A percentile compares a stretch with the other conserved stretches of the same genome.
Evolutionary conservation across 2,113 vertebrate genomes (phyloP).

Genomic region (Urocitellus parryii): DNA sequence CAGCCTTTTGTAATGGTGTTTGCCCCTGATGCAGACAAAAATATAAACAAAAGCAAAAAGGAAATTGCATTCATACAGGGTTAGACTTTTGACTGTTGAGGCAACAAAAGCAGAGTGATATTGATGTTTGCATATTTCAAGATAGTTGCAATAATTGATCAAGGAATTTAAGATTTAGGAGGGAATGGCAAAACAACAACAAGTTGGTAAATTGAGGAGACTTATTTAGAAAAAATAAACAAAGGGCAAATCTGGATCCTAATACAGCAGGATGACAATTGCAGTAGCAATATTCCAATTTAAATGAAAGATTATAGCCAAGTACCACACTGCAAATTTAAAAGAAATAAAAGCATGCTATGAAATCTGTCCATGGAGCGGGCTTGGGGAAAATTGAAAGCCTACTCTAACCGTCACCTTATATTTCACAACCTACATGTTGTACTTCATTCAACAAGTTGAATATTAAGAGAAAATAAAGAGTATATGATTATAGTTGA

Average conservation of each 20-base stretch:
- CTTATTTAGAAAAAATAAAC: not conserved
- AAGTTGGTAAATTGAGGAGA: not conserved
- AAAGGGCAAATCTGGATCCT: not conserved
- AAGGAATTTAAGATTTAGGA: not conserved
- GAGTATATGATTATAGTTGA: not conserved
- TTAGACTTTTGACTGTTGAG: not conserved
- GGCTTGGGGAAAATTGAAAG: not conserved
- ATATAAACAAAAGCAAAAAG: not conserved
- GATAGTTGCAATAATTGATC: not conserved
- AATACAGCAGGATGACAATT: not conserved
- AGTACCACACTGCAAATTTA: not conserved
- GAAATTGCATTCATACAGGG: not conserved
- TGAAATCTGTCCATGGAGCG: not conserved
- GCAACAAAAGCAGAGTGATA: not conserved
- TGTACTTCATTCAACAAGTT: not conserved
- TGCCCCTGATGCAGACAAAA: not conserved
- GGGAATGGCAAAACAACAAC: not conserved
- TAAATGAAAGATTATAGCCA: not conserved
- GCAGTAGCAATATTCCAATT: not conserved
- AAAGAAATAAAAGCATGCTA: not conserved
- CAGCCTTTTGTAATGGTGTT: not conserved
- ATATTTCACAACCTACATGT: not conserved
- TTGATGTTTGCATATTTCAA: not conserved
- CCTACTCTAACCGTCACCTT: not conserved
- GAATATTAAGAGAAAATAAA: not conserved